These are phyloP conservation scores for Globia sparganii DNA, from an alignment of 2,888 invertebrate species.

Conservation along the genomic window DNA sequence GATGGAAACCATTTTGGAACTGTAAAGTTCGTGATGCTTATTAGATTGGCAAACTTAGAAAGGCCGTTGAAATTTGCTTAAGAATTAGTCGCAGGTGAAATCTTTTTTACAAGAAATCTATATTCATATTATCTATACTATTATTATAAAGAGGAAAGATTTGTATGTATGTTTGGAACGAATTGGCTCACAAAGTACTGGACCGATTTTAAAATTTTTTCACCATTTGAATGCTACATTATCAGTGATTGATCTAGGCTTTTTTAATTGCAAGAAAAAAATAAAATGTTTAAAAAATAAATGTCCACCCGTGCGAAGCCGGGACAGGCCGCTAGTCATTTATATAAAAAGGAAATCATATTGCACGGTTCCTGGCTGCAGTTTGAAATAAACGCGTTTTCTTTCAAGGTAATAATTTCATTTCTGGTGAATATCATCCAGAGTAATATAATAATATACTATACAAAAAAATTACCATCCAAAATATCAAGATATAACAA, in stretches of 20 bases:
- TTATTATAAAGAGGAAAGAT: no score
- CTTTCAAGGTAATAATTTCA: neutral
- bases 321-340: no score
- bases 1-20: slow-evolving; percentile 6
- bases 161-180: no score
- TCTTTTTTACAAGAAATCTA: neutral
- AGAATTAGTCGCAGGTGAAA: neutral
- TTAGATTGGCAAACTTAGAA: neutral
- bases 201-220: no score
- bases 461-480: neutral
- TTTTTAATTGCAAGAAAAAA: no score
- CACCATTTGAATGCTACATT: no score
- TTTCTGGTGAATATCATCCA: neutral
- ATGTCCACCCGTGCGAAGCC: no score
- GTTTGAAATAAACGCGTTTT: neutral
- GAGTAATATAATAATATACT: no score
- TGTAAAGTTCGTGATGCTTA: neutral
- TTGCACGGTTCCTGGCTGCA: neutral
- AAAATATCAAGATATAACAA: slow-evolving; percentile 1
- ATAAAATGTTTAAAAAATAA: no score
- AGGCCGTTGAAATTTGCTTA: neutral
- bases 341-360: neutral
- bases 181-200: no score
- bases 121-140: no score
- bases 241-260: no score